Conservation (phyloP, 2,888 invertebrate genomes). For the Lasioglossum marginatum region DNA sequence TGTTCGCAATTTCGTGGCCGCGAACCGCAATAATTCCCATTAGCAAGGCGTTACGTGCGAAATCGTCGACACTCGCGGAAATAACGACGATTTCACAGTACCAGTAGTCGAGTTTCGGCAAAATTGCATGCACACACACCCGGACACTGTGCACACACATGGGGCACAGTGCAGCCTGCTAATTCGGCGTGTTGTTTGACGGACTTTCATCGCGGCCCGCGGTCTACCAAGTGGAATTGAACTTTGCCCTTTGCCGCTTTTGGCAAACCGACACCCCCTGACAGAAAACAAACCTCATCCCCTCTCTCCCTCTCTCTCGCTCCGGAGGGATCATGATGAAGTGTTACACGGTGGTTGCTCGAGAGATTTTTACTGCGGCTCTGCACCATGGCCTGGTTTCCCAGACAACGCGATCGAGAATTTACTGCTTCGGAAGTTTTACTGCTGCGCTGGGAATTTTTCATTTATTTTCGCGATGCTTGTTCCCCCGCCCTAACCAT, state of each 20-base stretch:
- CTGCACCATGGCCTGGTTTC: conserved; percentile 28
- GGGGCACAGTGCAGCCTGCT: not conserved
- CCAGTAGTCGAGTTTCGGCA: not conserved
- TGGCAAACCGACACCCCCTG: conserved; percentile 11
- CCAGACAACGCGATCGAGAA: conserved; percentile 38
- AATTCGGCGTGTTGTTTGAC: conserved; percentile 31
- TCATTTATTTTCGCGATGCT: not conserved
- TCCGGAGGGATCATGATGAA: conserved; percentile 19
- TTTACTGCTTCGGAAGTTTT: conserved; percentile 40
- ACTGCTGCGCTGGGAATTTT: conserved; percentile 14
- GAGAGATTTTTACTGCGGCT: conserved; percentile 48
- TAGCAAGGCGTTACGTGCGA: conserved; percentile 15
- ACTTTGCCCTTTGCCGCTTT: conserved; percentile 53
- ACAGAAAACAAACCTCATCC: conserved; percentile 20
- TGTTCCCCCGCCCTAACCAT: not conserved
- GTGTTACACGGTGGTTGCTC: conserved; percentile 10
- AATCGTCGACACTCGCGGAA: not conserved
- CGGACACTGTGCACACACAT: not conserved
- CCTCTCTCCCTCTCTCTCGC: not conserved
- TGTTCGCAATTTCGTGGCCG: not conserved
- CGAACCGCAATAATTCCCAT: conserved; percentile 34
- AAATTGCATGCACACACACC: not conserved
- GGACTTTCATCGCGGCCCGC: conserved; percentile 42
- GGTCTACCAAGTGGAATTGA: conserved; percentile 43
- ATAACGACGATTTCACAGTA: conserved; percentile 23